Evolutionary conservation across 2,113 vertebrate genomes (phyloP).

Genomic region (Phylloscopus trochilus): DNA sequence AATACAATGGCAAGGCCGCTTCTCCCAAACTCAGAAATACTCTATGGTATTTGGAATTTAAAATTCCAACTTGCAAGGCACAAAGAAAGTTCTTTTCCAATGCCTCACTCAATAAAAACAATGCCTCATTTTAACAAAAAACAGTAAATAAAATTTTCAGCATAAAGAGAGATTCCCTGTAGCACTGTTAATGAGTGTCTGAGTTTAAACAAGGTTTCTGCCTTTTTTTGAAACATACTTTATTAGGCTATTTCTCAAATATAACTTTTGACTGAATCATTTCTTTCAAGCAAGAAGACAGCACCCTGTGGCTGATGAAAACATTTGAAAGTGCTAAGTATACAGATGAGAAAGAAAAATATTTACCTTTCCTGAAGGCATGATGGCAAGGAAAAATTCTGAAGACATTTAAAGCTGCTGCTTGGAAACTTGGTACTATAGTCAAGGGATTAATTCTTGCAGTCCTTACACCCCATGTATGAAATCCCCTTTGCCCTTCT

Average conservation of each 20-base stretch:
- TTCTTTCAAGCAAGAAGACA: conserved; percentile 2
- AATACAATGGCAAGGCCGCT: neutral
- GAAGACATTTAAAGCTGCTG: neutral
- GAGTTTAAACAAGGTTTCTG: neutral
- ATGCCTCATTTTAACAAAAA: neutral
- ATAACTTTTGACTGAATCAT: neutral
- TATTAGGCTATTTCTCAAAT: neutral
- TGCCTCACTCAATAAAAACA: neutral
- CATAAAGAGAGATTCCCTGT: neutral
- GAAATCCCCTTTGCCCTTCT: neutral
- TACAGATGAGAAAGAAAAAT: conserved; percentile 37
- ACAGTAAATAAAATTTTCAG: neutral
- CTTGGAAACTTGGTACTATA: neutral
- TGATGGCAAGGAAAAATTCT: neutral
- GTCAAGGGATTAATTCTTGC: neutral
- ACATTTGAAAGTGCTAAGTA: conserved; percentile 8
- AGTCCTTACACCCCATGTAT: neutral
- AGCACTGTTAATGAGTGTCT: neutral
- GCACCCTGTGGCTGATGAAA: neutral
- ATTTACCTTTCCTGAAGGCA: conserved; percentile 24
- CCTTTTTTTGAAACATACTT: neutral
- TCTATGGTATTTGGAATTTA: neutral
- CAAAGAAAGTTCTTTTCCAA: neutral
- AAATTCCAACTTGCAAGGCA: neutral
- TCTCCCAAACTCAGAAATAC: neutral